Evolutionary conservation across 2,797 vertebrate species (phyloP), one percentile per base, ranked within the genome.

Genomic region (Pantherophis alleghaniensis): DNA sequence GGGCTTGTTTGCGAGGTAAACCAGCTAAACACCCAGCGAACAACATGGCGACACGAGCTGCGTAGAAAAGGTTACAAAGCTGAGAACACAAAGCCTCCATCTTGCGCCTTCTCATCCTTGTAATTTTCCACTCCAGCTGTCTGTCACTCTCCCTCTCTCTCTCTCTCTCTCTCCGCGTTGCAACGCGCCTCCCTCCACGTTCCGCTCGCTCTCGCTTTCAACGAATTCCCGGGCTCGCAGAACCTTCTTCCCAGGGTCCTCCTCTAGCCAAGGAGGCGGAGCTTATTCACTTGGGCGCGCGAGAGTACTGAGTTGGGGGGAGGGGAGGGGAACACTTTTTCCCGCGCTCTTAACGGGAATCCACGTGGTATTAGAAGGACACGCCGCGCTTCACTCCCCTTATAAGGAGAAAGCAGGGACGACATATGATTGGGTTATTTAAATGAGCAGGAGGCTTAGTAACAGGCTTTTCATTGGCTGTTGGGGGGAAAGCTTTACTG

Each of bases 71-170:
- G 66, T 4, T n/a, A 32, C 56, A 11, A n/a, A 59, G 2, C 57
- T 0, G 57, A 14, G 53, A 55, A 7, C 11, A 59, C 83, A 42
- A 24, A n/a, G 26, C 26, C 53, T 24, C 28, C 83, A 37, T 0
- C 42, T 0, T n/a, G 7, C 61, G 61, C 74, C 86, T 91, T 91
- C 94, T 94, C 95, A 95, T 94, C 95, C 94, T 96, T 97, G 97
- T 97, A 97, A 97, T 98, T 98, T 98, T 97, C 97, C 97, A 97
- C 95, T 97, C 97, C 96, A 96, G 96, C 96, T 96, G 96, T 95
- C 96, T 37, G 28, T 79, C 37, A 28, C 61, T 63, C 61, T 63
- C 59, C 2, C 57, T 6, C 63, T 14, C 63, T 11, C 61, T 4
- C 57, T 6, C 63, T 14, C 63, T 11, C 61, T 4, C 13, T 18